Evolutionary conservation across 2,113 vertebrate genomes (phyloP).

Genomic region (Mobula hypostoma): DNA sequence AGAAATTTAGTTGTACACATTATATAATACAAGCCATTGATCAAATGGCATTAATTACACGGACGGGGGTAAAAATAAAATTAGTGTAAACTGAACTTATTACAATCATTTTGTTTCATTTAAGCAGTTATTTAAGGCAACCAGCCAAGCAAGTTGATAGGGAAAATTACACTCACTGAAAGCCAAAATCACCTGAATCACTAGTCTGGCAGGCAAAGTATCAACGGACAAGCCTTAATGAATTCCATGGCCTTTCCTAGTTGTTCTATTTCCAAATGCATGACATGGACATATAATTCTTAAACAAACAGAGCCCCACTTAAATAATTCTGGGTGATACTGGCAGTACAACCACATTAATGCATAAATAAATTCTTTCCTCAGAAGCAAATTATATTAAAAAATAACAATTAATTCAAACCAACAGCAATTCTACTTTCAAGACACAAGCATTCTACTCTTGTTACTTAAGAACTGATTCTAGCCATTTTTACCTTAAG

Average conservation of each 20-base stretch:
- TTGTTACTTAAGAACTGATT: background rate
- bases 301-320: background rate
- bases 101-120: background rate
- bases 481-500: constrained; percentile 70
- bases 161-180: background rate
- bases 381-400: background rate
- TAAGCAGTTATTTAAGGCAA: background rate
- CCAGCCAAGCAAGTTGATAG: background rate
- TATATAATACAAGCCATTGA: background rate
- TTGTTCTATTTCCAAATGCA: background rate
- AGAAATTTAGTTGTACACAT: background rate
- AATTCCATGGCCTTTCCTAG: background rate
- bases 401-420: too few relatives aligned
- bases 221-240: background rate
- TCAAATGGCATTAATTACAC: background rate
- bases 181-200: background rate
- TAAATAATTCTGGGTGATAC: background rate
- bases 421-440: background rate
- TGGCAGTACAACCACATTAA: background rate
- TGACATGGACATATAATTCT: background rate
- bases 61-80: background rate
- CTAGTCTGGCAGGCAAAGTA: background rate
- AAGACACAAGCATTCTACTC: background rate
- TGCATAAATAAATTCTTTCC: background rate
- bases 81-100: background rate